These are phyloP conservation scores for Pycnonotus jocosus DNA, from an alignment of 2,113 vertebrate genomes.

Conservation along the genomic window DNA sequence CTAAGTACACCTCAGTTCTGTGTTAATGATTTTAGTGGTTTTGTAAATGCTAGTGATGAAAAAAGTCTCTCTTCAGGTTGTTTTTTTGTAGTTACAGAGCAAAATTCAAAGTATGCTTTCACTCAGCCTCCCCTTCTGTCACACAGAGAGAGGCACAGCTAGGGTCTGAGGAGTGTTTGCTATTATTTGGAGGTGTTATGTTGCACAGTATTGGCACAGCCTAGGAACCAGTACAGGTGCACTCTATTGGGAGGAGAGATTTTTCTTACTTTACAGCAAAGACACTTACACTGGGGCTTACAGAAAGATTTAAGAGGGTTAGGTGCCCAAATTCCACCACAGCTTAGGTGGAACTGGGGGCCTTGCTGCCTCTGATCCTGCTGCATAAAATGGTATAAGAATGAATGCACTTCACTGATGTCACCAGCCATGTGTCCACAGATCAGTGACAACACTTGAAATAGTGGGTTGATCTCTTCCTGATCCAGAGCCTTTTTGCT, in stretches of 20 bases:
- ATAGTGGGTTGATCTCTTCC: not conserved
- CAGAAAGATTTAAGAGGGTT: not conserved
- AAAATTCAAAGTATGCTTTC: not conserved
- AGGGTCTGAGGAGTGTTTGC: not conserved
- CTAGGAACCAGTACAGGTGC: not conserved
- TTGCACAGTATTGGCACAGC: not conserved
- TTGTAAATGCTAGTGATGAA: not conserved
- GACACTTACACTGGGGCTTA: not conserved
- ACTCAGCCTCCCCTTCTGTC: not conserved
- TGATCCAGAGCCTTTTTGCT: not conserved
- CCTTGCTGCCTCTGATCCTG: not conserved
- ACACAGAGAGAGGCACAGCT: not conserved
- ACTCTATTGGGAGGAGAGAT: not conserved
- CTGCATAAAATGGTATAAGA: not conserved
- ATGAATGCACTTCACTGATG: not conserved
- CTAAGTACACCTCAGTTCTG: not conserved
- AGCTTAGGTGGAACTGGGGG: not conserved
- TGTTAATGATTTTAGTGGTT: not conserved
- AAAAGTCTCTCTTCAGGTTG: not conserved
- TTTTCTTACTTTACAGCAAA: constrained; percentile 3
- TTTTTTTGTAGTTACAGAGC: not conserved
- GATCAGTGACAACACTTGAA: not conserved
- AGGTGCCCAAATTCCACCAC: not conserved
- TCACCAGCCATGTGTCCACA: not conserved
- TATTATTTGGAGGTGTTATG: not conserved